These are phyloP conservation scores for Polyommatus iphigenia DNA, from an alignment of 2,888 invertebrate genomes.

Conservation along the genomic window DNA sequence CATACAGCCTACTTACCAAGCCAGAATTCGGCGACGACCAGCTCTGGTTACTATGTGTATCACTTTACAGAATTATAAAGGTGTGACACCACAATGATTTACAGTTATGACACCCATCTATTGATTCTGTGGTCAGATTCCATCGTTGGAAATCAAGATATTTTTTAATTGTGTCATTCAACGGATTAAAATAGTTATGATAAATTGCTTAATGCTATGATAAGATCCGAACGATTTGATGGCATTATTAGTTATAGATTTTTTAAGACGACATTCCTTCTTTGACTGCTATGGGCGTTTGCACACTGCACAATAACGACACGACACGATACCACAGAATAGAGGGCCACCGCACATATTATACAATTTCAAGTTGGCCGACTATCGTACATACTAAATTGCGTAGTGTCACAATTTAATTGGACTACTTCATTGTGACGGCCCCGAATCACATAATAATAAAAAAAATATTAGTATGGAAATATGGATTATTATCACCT, in stretches of 20 bases:
- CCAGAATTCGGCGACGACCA: constrained; percentile 40
- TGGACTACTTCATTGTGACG: too few species aligned
- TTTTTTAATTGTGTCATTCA: constrained; percentile 39
- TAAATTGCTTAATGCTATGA: constrained; percentile 23
- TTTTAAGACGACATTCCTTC: background rate
- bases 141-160: constrained; percentile 44
- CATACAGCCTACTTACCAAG: constrained; percentile 42
- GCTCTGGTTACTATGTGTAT: constrained; percentile 48
- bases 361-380: too few species aligned
- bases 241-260: background rate
- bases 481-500: too few species aligned
- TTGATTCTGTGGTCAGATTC: constrained; percentile 56
- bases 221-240: background rate
- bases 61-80: constrained; percentile 47
- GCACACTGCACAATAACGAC: too few species aligned
- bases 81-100: constrained; percentile 49
- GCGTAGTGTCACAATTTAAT: too few species aligned
- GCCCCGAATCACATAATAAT: too few species aligned
- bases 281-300: too few species aligned
- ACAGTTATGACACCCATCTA: constrained; percentile 50
- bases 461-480: too few species aligned
- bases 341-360: too few species aligned
- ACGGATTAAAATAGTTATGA: constrained; percentile 26
- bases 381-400: too few species aligned
- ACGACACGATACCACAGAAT: too few species aligned